Evolutionary conservation across 2,797 vertebrate species (phyloP).

Genomic region (Rhinichthys osculus): DNA sequence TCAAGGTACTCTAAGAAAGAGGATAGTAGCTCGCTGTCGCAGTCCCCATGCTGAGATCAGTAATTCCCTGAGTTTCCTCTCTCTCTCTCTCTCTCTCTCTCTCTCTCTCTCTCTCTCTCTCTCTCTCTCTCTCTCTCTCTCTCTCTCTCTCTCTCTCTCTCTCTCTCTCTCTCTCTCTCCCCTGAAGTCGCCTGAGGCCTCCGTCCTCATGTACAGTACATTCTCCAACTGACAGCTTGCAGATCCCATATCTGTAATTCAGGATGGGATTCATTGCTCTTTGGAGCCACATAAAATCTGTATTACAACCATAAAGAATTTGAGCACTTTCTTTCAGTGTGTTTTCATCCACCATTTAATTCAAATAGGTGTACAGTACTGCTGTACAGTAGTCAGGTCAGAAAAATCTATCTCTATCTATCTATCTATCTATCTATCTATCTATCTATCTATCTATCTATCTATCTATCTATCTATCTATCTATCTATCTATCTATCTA

Average conservation of each 20-base stretch:
- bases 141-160: constrained; percentile 53
- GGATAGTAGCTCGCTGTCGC: constrained; percentile 55
- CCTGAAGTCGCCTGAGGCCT: constrained; percentile 64
- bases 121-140: constrained; percentile 51
- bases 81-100: background rate
- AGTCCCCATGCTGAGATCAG: constrained; percentile 57
- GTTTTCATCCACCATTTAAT: constrained; percentile 66
- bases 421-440: background rate
- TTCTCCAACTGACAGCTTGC: constrained; percentile 71
- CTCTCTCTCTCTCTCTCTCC: constrained; percentile 45
- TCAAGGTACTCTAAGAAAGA: background rate
- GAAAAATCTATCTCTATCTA: background rate
- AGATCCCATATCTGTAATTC: constrained; percentile 78
- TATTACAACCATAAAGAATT: constrained; percentile 82
- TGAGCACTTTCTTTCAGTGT: constrained; percentile 63
- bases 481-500: background rate
- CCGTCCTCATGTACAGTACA: constrained; percentile 70
- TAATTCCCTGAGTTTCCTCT: constrained; percentile 61
- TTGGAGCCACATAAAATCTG: constrained; percentile 80
- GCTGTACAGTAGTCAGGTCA: background rate
- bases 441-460: background rate
- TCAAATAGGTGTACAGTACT: constrained; percentile 67
- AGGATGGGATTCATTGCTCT: constrained; percentile 78
- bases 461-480: background rate
- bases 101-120: constrained; percentile 37